phyloP scores from a whole-genome alignment of 2,888 invertebrate genomes.

The Drosophila kambysellisi region DNA sequence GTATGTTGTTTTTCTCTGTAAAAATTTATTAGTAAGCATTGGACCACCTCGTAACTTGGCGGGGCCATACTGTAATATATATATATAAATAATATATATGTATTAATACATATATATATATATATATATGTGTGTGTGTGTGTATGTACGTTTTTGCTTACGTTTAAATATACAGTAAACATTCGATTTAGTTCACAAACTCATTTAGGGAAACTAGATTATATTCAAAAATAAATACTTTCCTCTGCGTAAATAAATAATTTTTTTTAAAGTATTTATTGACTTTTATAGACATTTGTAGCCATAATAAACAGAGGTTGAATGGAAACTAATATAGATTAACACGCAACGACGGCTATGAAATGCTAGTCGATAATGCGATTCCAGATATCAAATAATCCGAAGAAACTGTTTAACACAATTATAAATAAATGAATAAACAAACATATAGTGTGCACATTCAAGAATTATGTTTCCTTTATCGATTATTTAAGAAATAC shows the following conservation, averaged over 20 bases:
- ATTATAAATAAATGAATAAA: not conserved
- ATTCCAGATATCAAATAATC: constrained; percentile 16
- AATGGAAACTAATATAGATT: constrained; percentile 10
- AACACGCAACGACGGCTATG: constrained; percentile 3
- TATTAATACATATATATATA: not conserved
- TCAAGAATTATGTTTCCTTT: not conserved
- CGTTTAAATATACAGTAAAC: not conserved
- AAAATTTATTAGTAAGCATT: constrained; percentile 56
- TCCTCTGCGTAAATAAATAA: not conserved
- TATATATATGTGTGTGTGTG: constrained; percentile 8
- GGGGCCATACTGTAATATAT: constrained; percentile 24
- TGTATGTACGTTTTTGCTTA: not conserved
- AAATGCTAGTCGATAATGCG: constrained; percentile 23
- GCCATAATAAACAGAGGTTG: not conserved
- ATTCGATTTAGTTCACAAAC: not conserved
- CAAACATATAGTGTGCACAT: not conserved
- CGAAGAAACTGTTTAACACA: constrained; percentile 1
- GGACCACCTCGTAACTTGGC: constrained; percentile 39
- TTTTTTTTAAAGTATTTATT: not conserved
- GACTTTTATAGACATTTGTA: not conserved
- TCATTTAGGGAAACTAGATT: not conserved
- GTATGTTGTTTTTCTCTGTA: constrained; percentile 37
- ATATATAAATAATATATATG: not conserved
- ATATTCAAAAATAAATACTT: not conserved
- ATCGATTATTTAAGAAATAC: not conserved